These are phyloP conservation scores for Remorina albescens DNA, from an alignment of 2,797 vertebrate genomes.

Conservation along the genomic window DNA sequence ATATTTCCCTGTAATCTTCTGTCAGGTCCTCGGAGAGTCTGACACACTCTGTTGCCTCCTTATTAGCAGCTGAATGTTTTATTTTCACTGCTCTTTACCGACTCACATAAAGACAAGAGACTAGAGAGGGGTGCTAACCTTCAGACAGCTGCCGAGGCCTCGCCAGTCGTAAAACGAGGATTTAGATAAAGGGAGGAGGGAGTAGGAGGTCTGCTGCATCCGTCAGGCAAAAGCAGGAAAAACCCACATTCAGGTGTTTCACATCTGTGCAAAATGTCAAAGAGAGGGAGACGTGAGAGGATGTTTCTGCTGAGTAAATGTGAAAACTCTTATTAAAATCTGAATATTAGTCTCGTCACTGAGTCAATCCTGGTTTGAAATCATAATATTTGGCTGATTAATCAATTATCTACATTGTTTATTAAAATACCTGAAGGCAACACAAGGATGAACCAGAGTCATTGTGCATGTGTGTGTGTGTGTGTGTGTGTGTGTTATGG, in stretches of 20 bases:
- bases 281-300: neutral
- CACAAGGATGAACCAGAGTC: neutral
- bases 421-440: neutral
- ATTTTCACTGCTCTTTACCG: constrained; percentile 7
- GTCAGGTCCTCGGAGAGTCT: constrained; percentile 25
- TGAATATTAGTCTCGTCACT: no score
- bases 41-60: constrained; percentile 40
- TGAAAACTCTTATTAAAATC: no score
- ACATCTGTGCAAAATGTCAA: neutral
- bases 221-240: neutral
- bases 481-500: constrained; percentile 30
- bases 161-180: constrained; percentile 41
- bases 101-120: neutral
- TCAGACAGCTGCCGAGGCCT: constrained; percentile 12
- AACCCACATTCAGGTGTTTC: neutral
- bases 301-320: neutral
- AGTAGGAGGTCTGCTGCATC: neutral
- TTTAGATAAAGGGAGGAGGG: constrained; percentile 17
- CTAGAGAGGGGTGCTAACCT: neutral
- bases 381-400: neutral
- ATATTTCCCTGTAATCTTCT: constrained; percentile 12
- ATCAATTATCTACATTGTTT: neutral
- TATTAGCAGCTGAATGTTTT: constrained; percentile 40
- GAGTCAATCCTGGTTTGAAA: no score
- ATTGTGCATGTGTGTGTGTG: constrained; percentile 12